These are phyloP conservation scores for Falco columbarius DNA, from an alignment of 2,797 vertebrate genomes.

Conservation along the genomic window DNA sequence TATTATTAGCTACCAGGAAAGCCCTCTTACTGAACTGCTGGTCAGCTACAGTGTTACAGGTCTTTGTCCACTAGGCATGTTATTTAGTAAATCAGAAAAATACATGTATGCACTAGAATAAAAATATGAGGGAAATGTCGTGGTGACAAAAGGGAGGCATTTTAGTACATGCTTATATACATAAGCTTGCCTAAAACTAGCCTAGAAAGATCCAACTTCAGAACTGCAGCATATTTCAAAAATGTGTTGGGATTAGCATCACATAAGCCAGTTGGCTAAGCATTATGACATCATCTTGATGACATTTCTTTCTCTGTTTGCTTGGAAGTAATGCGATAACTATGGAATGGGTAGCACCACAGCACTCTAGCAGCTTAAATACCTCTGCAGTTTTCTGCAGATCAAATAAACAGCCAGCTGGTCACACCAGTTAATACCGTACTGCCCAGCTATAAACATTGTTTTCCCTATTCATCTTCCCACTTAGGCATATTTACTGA, in stretches of 20 bases:
- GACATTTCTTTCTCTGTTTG: constrained; percentile 19
- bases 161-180: neutral
- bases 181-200: neutral
- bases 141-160: neutral
- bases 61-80: neutral
- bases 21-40: neutral
- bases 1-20: neutral
- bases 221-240: neutral
- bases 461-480: neutral
- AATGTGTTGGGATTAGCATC: neutral
- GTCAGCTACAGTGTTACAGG: neutral
- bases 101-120: neutral
- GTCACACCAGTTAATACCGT: neutral
- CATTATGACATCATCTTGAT: constrained; percentile 5
- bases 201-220: neutral
- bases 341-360: neutral
- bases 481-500: neutral
- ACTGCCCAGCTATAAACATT: neutral
- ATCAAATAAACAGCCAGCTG: constrained; percentile 40
- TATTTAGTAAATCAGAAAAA: neutral
- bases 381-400: constrained; percentile 13
- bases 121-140: neutral
- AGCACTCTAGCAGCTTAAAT: neutral
- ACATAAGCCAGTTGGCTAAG: neutral
- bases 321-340: constrained; percentile 30